These are phyloP conservation scores for Hiodon alosoides DNA, from an alignment of 2,113 vertebrate genomes.

Conservation along the genomic window DNA sequence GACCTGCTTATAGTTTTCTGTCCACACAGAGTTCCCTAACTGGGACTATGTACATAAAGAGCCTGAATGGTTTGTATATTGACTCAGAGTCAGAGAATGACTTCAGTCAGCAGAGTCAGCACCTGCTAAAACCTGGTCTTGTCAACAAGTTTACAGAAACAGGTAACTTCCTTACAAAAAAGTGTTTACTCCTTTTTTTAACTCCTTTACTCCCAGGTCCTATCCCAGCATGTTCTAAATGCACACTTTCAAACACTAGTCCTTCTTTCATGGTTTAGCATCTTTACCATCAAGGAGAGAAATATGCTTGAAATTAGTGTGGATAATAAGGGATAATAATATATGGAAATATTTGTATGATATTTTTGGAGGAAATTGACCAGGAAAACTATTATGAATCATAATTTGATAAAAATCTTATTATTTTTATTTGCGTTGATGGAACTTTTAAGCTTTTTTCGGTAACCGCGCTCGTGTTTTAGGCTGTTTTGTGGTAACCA, in stretches of 20 bases:
- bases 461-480: not conserved
- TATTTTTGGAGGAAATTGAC: not conserved
- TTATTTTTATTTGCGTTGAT: too few species aligned
- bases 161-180: too few species aligned
- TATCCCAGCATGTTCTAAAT: not conserved
- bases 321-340: too few species aligned
- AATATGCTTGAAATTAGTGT: not conserved
- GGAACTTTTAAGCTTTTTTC: too few species aligned
- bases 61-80: slow-evolving; percentile 1
- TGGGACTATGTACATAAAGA: not conserved
- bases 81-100: too few species aligned
- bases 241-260: slow-evolving; percentile 2
- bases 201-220: too few species aligned
- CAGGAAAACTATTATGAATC: not conserved
- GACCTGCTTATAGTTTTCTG: slow-evolving; percentile 26
- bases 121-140: too few species aligned
- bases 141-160: too few species aligned
- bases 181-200: too few species aligned
- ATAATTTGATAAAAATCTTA: not conserved
- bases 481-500: not conserved
- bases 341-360: not conserved
- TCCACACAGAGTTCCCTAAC: not conserved
- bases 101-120: too few species aligned
- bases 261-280: not conserved
- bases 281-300: not conserved